Base-by-base conservation (phyloP, 2,888 invertebrate species). In the Apamea sordens region DNA sequence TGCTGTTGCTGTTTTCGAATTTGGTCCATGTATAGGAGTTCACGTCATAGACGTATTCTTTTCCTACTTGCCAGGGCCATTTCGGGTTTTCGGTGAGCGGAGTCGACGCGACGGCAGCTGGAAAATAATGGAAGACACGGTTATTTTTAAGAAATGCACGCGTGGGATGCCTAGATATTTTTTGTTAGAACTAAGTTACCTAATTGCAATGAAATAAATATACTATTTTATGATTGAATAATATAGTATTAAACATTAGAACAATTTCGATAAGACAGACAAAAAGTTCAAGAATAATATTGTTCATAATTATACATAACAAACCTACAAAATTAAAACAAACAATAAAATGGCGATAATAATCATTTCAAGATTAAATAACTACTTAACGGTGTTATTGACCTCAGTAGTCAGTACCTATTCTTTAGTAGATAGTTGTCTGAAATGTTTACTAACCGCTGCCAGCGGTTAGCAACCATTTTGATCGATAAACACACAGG, bases 21-120 rank as follows among this genome's bases (percentile, higher is more conserved):
- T 97, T 96, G 5, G 98, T 97, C 64, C 98, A 88, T 1, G 98
- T 98, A 74, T 97, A 95, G 21, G 97, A 96, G 44, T 95, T 92
- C 11, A 98, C 97, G 32, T 97, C 92, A 92, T 98, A 98, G 53
- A 94, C 93, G 93, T 98, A 98, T 89, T 97, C 95, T 84, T 96
- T 96, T 80, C 97, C 97, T 50, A 93, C 93, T 91, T 97, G 96
- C 97, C 98, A 98, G 76, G 97, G 97, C 89, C 93, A 93, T 83
- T 91, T 91, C 18, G 88, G 79, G 79, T 86, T 85, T 41, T 76
- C 89, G 76, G 72, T 69, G 44, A 83, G 88, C 86, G 83, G 88
- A 86, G 91, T 89, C 67, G 94, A 92, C 77, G 93, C 90, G 80
- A 94, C 94, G 91, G 93, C 94, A 92, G 94, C 96, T 96, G 90